Conservation (phyloP, 2,113 vertebrate genomes). For the Nothocercus julius region DNA sequence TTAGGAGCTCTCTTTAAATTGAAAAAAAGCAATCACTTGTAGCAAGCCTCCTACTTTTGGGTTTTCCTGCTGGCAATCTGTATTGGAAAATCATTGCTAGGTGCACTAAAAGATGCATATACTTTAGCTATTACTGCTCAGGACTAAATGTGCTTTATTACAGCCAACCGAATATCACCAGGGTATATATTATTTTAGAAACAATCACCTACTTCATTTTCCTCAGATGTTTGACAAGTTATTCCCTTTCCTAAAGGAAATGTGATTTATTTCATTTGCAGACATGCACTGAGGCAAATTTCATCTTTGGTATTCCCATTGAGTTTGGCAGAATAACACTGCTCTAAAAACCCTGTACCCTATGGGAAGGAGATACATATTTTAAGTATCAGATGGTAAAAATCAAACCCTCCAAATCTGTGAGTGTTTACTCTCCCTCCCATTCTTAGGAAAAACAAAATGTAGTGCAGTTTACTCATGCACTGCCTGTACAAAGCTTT, state of each 20-base stretch:
- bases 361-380: background rate
- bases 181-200: background rate
- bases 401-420: background rate
- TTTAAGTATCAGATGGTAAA: background rate
- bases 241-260: background rate
- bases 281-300: background rate
- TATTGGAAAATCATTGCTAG: background rate
- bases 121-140: background rate
- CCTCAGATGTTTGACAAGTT: background rate
- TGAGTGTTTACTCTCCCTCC: background rate
- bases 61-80: background rate
- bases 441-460: conserved; percentile 17
- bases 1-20: background rate
- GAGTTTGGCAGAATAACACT: background rate
- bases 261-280: background rate
- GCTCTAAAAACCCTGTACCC: background rate
- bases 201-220: background rate
- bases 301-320: background rate
- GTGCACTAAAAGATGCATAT: background rate
- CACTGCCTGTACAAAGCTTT: conserved; percentile 8
- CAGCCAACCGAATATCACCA: background rate
- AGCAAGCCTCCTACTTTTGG: background rate
- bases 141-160: background rate
- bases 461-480: background rate
- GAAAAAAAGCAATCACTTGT: background rate